phyloP scores from a whole-genome alignment of 2,797 vertebrate species.

The Phataginus tetradactyla region DNA sequence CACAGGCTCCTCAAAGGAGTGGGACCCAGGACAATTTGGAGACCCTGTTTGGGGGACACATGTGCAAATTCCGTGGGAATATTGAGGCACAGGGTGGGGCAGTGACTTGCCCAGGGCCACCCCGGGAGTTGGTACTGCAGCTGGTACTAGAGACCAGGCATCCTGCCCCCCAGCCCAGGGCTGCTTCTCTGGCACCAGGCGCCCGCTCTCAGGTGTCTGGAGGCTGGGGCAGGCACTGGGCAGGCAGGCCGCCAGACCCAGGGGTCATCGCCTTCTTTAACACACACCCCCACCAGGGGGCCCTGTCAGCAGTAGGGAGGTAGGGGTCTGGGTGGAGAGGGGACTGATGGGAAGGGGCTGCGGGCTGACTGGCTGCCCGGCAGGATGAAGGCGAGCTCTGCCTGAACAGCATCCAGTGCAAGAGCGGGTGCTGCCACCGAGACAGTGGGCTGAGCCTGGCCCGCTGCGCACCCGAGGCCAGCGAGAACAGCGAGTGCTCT shows the following conservation, averaged over 20 bases:
- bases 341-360: rapidly evolving
- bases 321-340: neutral
- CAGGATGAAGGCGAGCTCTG: conserved; percentile 88
- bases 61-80: neutral
- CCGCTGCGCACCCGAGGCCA: conserved; percentile 81
- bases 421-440: conserved; percentile 85
- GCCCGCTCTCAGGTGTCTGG: rapidly evolving
- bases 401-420: conserved; percentile 86
- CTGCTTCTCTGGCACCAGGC: neutral
- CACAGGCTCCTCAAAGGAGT: neutral
- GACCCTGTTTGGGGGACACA: neutral
- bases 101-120: neutral
- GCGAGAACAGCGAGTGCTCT: conserved; percentile 86
- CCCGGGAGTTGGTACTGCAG: neutral
- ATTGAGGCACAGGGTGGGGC: neutral
- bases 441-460: conserved; percentile 63
- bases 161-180: neutral
- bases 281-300: rapidly evolving
- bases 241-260: neutral
- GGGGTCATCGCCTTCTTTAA: neutral
- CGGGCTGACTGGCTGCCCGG: neutral
- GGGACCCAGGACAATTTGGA: neutral
- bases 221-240: too few species aligned
- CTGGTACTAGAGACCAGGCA: rapidly evolving
- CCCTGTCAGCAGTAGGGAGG: rapidly evolving